Base-by-base conservation (phyloP, 2,888 invertebrate species). In the Erpobdella octoculata region DNA sequence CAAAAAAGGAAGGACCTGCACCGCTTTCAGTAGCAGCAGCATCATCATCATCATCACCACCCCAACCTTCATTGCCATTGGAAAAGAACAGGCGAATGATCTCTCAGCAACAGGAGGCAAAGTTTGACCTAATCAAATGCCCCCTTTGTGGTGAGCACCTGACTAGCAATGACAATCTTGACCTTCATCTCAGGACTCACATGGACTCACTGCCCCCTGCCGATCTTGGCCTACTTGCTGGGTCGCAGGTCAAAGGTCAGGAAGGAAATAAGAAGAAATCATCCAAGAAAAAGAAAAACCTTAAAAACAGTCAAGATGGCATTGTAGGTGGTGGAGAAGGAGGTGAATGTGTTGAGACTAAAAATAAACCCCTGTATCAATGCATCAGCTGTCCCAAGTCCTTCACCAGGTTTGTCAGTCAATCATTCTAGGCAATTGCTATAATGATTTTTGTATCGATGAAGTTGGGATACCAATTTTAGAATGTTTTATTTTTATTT, bases 61-160 rank as follows among this genome's bases (percentile, higher is more conserved):
- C 53, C 5, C 28, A 25, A 25, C 28, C 53, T 6, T 53, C 53
- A 1, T 28, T 28, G 18, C 18, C 41, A 18, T 41, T 41, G 41
- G 9, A 9, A 41, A 4, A 21, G 28, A 25, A 21, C 1, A 25
- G 21, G 8, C 21, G 53, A 3, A 25, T 28, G 6, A 53, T 25
- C 21, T 6, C n/a, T 4, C 53, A 53, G 53, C 53, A 53, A 1
- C n/a, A n/a, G n/a, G n/a, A n/a, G n/a, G n/a, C n/a, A n/a, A 31
- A 62, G 18, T 68, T 48, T 68, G 48, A 46, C 68, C 28, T 15
- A 48, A 36, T 68, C n/a, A 68, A 68, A 21, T 68, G 68, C 48
- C 68, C 68, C 33, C n/a, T 68, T 9, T 68, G 68, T 68, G 68
- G 68, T 1, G 31, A 37, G 6, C 68, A 68, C 2, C 48, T 68